Evolutionary conservation across 1,140 invertebrate species (phyloP).

Genomic region (Lethocerus indicus): DNA sequence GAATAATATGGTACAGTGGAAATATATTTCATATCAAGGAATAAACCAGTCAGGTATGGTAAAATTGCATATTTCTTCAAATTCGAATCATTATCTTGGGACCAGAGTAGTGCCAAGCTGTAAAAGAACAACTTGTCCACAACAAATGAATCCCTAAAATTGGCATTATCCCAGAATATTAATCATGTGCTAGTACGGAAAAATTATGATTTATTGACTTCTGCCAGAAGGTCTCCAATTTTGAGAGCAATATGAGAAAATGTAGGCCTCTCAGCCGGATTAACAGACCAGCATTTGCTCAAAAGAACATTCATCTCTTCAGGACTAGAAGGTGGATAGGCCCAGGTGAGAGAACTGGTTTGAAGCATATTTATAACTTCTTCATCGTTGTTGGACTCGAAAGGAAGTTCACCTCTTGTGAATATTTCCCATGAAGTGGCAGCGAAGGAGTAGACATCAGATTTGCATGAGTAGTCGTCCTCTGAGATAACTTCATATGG

Average conservation of each 20-base stretch:
- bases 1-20: too few relatives aligned
- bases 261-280: constrained; percentile 27
- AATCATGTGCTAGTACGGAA: too few relatives aligned
- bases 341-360: constrained; percentile 18
- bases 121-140: too few relatives aligned
- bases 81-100: too few relatives aligned
- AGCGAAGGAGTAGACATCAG: constrained; percentile 85
- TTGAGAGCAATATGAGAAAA: constrained; percentile 21
- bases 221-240: constrained; percentile 13
- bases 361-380: constrained; percentile 54
- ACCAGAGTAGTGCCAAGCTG: too few relatives aligned
- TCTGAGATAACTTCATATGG: constrained; percentile 76
- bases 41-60: too few relatives aligned
- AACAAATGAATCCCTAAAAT: too few relatives aligned
- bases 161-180: too few relatives aligned
- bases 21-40: too few relatives aligned
- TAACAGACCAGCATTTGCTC: constrained; percentile 24
- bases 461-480: constrained; percentile 83
- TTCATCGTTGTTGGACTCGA: constrained; percentile 61
- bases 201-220: not conserved
- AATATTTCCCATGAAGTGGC: constrained; percentile 85
- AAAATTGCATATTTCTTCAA: too few relatives aligned
- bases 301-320: constrained; percentile 21
- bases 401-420: constrained; percentile 70
- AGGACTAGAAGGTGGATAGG: constrained; percentile 18